Evolutionary conservation across 2,113 vertebrate species (phyloP), one percentile per base, ranked within the genome.

Genomic region (Gallinago jamesoni): DNA sequence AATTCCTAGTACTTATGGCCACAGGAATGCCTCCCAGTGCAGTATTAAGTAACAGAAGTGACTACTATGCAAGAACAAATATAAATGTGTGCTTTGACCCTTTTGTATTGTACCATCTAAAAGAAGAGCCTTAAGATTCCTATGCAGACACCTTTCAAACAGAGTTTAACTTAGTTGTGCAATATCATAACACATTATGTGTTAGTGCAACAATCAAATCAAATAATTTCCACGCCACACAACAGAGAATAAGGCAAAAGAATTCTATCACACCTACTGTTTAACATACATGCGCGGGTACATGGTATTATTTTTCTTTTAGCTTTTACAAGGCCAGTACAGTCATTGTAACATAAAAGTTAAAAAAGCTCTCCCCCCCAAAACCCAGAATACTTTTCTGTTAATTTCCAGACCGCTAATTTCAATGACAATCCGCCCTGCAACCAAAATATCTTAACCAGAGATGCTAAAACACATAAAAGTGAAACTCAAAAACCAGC

Each of bases 161-260:
- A 24, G 60, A 63, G 22, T 37, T 83, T 11, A 33, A 68, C 30
- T 81, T 14, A 39, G 7, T 16, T 87, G 90, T 84, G 77, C 86
- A 92, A 94, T 87, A 48, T 21, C 31, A 24, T 22, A 27, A 57
- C 74, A 75, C 62, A 48, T 43, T 43, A 43, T 15, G 18, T 45
- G 82, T 37, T 6, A 66, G 45, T 17, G 60, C 74, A 87, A 60
- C 39, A 62, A 81, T 3, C 13, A 35, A n/a, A 77, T 43, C 8
- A 22, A 68, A n/a, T 45, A 0, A 3, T 31, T 30, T 2, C 12
- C 25, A 9, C 9, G 22, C 12, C 20, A 60, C 1, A 2, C 17
- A 77, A 33, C 28, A 30, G 67, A 66, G 27, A 70, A 9, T 7
- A 62, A 89, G 66, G 57, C 59, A 33, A 12, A 69, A 62, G 14